These are phyloP conservation scores for Odontesthes bonariensis DNA, from an alignment of 2,113 vertebrate genomes.

Conservation along the genomic window DNA sequence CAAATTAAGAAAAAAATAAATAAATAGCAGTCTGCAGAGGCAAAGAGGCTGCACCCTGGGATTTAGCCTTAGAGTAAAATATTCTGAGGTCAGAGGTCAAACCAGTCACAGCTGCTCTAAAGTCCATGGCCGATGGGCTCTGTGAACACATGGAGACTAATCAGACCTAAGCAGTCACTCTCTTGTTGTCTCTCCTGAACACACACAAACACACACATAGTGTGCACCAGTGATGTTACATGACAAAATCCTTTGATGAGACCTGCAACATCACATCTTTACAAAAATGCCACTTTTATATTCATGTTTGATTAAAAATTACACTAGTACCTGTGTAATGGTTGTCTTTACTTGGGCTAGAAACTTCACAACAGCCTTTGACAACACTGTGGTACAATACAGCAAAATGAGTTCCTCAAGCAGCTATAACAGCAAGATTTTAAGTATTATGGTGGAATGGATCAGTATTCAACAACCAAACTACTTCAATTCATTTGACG, in stretches of 20 bases:
- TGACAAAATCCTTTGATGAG: conserved; percentile 13
- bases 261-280: conserved; percentile 1
- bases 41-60: conserved; percentile 27
- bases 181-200: not conserved
- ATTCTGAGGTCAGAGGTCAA: conserved; percentile 67
- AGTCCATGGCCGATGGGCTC: conserved; percentile 49
- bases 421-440: not conserved
- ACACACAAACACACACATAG: conserved; percentile 32
- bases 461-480: conserved; percentile 9
- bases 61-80: conserved; percentile 52
- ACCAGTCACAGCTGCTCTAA: conserved; percentile 72
- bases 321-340: conserved; percentile 35
- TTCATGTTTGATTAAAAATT: conserved; percentile 34
- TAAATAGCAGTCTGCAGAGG: conserved; percentile 27
- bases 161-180: conserved; percentile 37
- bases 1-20: conserved; percentile 13
- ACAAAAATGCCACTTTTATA: not conserved
- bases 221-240: conserved; percentile 6
- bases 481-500: not conserved
- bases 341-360: not conserved
- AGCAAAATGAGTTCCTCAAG: conserved; percentile 15
- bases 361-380: conserved; percentile 23
- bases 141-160: conserved; percentile 49
- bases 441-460: not conserved
- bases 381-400: conserved; percentile 15